Evolutionary conservation across 2,797 vertebrate genomes (phyloP).

Genomic region (Hylomyscus alleni): DNA sequence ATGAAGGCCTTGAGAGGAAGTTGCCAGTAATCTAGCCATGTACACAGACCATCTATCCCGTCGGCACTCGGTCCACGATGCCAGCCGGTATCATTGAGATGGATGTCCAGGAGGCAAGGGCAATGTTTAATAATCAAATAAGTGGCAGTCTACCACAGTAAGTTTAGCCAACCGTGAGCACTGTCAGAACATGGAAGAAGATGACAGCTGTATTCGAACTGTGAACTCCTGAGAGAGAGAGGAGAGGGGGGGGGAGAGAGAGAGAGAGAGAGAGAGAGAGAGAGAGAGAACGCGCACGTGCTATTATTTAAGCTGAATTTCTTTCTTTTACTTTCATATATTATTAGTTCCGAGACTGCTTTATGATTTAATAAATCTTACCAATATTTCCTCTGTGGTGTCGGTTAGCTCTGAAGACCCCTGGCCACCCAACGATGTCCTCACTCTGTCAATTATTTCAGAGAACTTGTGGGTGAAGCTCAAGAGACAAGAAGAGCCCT

Average conservation of each 20-base stretch:
- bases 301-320: not conserved
- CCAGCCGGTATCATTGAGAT: not conserved
- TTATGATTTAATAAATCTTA: not conserved
- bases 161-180: accelerated
- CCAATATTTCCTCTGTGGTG: not conserved
- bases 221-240: not conserved
- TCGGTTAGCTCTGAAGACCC: not conserved
- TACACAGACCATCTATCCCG: no score
- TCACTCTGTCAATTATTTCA: not conserved
- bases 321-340: not conserved
- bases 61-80: accelerated
- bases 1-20: not conserved
- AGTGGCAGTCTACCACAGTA: no score
- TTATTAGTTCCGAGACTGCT: not conserved
- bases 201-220: not conserved
- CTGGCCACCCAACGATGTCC: accelerated
- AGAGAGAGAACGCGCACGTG: no score
- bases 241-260: no score
- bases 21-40: accelerated
- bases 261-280: no score
- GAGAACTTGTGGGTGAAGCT: accelerated
- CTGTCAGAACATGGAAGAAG: accelerated
- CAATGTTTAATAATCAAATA: not conserved
- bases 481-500: not conserved
- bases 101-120: not conserved